Base-by-base conservation (phyloP, 92 coral and sea anemone genomes). In the Desmophyllum pertusum region DNA sequence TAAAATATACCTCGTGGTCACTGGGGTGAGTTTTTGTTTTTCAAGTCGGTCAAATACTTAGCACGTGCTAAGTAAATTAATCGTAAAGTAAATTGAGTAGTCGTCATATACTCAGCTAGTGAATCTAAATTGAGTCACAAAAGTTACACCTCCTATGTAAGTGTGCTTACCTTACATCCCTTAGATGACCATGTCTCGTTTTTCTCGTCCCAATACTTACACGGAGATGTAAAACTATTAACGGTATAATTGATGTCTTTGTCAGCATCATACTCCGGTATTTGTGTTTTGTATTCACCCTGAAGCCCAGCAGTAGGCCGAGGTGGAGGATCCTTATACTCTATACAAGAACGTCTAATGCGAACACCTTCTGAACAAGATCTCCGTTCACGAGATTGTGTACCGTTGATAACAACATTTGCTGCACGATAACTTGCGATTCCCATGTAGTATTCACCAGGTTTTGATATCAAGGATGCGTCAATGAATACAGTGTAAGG, bases 321-420 rank as follows among this genome's bases (percentile, higher is more conserved):
- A 6, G 79, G 88, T 67, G 93, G 93, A 3, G 93, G 93, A 50
- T 90, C 93, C 62, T 87, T 90, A 76, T 78, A 90, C 41, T 73
- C 38, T 48, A 90, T 55, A 59, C 93, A 90, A 38, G 93, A 90
- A 19, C 93, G 73, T 75, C 64, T 90, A 3, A 65, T 30, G 14
- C 93, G 69, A 25, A 72, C 40, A 1, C 91, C 91, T 18, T 79
- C 84, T 36, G 71, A 81, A 55, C 94, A 91, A 68, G 81, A 83
- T 41, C 94, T 91, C 35, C 87, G 77, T 69, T 65, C 37, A 13
- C 80, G 78, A 30, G 71, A 35, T 5, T 57, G 86, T 23, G 72
- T n/a, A 29, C 59, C 59, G 29, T 63, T 71, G 17, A 50, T 7
- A 68, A 21, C 45, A 64, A 5, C 48, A 0, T 51, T 14, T 30